These are phyloP conservation scores for Iphiclides podalirius DNA, from an alignment of 2,888 invertebrate species.

Conservation along the genomic window DNA sequence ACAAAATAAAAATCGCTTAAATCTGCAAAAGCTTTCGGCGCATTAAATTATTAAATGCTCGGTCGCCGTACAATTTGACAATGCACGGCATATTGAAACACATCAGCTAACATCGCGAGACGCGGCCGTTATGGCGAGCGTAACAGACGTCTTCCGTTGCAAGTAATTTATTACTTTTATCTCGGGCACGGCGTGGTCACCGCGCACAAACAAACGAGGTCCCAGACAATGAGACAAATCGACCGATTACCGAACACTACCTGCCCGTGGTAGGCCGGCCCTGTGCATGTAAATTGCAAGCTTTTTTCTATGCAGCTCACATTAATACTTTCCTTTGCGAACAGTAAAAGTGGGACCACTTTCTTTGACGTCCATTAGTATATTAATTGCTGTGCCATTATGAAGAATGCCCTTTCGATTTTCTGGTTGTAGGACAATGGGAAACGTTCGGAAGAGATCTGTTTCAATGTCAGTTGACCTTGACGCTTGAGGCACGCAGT, in stretches of 20 bases:
- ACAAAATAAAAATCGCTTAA: no score
- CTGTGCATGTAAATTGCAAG: conserved; percentile 58
- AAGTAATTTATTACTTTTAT: conserved; percentile 76
- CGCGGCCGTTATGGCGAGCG: conserved; percentile 61
- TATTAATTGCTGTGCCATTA: conserved; percentile 68
- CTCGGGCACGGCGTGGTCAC: conserved; percentile 72
- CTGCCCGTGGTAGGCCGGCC: conserved; percentile 68
- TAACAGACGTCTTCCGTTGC: conserved; percentile 74
- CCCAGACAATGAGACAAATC: conserved; percentile 77
- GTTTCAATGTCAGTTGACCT: conserved; percentile 61
- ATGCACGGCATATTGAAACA: conserved; percentile 28
- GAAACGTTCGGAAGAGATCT: conserved; percentile 33
- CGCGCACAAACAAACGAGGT: conserved; percentile 74
- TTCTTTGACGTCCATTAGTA: conserved; percentile 53
- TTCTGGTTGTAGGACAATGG: conserved; percentile 52
- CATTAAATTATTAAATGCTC: no score
- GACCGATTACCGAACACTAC: conserved; percentile 74
- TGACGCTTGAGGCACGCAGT: conserved; percentile 36
- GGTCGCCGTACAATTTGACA: conserved; percentile 19
- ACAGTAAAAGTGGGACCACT: conserved; percentile 64
- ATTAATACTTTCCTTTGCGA: conserved; percentile 54
- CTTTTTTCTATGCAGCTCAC: conserved; percentile 49
- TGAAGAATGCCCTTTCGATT: conserved; percentile 59
- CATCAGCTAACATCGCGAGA: conserved; percentile 53
- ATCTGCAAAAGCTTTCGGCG: no score